Conservation (phyloP, 2,113 vertebrate species). For the Sapajus apella region DNA sequence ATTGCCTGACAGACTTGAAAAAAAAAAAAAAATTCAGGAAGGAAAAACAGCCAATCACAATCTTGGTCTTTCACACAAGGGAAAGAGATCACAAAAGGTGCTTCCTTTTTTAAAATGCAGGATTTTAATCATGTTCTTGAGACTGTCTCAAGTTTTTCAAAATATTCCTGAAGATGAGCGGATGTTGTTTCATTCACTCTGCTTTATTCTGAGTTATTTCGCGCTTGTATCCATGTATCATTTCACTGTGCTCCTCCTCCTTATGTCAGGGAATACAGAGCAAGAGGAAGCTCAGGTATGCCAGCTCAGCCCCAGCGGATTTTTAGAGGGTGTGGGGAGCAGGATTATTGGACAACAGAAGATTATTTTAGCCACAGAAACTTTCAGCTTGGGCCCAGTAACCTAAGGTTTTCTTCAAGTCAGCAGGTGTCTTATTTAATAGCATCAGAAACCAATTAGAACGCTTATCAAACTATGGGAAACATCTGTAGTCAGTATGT, state of each 20-base stretch:
- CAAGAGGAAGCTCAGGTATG: slow-evolving; percentile 60
- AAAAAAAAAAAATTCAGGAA: slow-evolving; percentile 67
- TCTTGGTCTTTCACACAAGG: slow-evolving; percentile 73
- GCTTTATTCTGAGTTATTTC: slow-evolving; percentile 65
- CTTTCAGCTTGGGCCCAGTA: slow-evolving; percentile 74
- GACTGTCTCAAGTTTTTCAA: slow-evolving; percentile 77
- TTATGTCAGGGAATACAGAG: slow-evolving; percentile 56
- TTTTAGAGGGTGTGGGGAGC: neutral
- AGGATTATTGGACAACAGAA: slow-evolving; percentile 53
- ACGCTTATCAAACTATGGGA: slow-evolving; percentile 74
- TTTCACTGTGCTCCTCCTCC: slow-evolving; percentile 59
- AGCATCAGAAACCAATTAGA: slow-evolving; percentile 71
- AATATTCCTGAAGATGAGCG: slow-evolving; percentile 54
- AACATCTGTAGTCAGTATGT: slow-evolving; percentile 52
- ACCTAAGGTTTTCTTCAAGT: slow-evolving; percentile 60
- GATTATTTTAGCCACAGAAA: slow-evolving; percentile 66
- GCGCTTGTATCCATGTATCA: slow-evolving; percentile 57
- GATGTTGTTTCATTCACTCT: slow-evolving; percentile 63
- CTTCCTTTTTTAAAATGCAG: slow-evolving; percentile 73
- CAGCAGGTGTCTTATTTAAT: slow-evolving; percentile 70
- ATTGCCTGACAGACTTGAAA: slow-evolving; percentile 70
- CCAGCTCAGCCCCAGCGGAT: slow-evolving; percentile 3
- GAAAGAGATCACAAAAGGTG: slow-evolving; percentile 70
- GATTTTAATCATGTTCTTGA: slow-evolving; percentile 71
- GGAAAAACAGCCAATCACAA: slow-evolving; percentile 69